Conservation (phyloP, 2,888 invertebrate species). For the Lasioglossum calceatum region DNA sequence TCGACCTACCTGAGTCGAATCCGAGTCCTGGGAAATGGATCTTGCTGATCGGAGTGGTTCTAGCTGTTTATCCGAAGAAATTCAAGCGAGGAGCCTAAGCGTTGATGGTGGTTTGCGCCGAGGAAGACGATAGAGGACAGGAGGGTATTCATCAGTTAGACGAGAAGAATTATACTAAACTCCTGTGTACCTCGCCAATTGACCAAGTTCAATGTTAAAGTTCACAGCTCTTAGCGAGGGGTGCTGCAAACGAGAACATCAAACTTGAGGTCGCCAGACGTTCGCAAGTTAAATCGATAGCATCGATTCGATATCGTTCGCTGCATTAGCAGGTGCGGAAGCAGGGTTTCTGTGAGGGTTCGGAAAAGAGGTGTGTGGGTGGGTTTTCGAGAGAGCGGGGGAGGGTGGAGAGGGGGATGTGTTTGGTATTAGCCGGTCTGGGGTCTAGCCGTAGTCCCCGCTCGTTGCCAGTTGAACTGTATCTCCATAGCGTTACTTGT, state of each 20-base stretch:
- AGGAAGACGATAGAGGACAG: too few species aligned
- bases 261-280: not conserved
- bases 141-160: too few species aligned
- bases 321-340: slow-evolving; percentile 45
- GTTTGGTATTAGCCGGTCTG: slow-evolving; percentile 58
- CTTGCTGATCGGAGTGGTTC: not conserved
- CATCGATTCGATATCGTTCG: slow-evolving; percentile 9
- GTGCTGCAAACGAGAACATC: not conserved
- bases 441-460: slow-evolving; percentile 71
- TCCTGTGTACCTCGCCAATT: not conserved
- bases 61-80: not conserved
- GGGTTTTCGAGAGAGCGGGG: slow-evolving; percentile 43
- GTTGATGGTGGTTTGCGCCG: not conserved
- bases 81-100: not conserved
- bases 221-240: not conserved
- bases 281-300: not conserved
- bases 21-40: not conserved
- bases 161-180: not conserved
- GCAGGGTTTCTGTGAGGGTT: slow-evolving; percentile 44
- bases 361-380: slow-evolving; percentile 31
- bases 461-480: slow-evolving; percentile 81
- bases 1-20: slow-evolving; percentile 43
- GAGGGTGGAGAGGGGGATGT: slow-evolving; percentile 42
- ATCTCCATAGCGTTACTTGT: slow-evolving; percentile 81
- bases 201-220: not conserved